A percentile compares a stretch with the other conserved stretches of the same genome.
phyloP scores from a whole-genome alignment of 1,140 invertebrate genomes.

The Drosophila mayri region DNA sequence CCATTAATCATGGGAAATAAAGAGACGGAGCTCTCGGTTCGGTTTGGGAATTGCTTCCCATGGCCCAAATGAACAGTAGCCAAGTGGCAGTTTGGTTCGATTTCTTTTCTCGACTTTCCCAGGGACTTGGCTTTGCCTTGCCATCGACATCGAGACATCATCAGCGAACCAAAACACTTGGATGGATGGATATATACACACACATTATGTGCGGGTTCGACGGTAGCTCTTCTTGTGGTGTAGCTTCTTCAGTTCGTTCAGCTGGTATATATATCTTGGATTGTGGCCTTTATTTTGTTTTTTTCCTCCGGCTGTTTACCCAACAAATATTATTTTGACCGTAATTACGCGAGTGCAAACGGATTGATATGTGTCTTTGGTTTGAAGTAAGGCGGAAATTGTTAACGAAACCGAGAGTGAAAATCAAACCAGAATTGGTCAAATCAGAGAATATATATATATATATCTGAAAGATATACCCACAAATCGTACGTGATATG shows the following conservation, averaged over 20 bases:
- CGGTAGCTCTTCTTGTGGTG: slow-evolving; percentile 46
- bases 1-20: slow-evolving; percentile 44
- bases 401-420: slow-evolving; percentile 23
- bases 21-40: background rate
- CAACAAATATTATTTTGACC: slow-evolving; percentile 84
- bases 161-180: slow-evolving; percentile 47
- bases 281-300: slow-evolving; percentile 66
- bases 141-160: slow-evolving; percentile 16
- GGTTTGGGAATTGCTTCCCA: slow-evolving; percentile 56
- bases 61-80: slow-evolving; percentile 79
- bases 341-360: slow-evolving; percentile 70
- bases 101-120: slow-evolving; percentile 34
- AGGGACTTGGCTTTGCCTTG: background rate
- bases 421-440: slow-evolving; percentile 48
- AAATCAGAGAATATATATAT: slow-evolving; percentile 1
- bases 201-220: slow-evolving; percentile 30
- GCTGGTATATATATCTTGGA: background rate
- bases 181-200: background rate
- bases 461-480: background rate
- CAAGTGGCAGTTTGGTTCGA: slow-evolving; percentile 43
- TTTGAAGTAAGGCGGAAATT: background rate
- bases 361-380: slow-evolving; percentile 11
- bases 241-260: slow-evolving; percentile 26
- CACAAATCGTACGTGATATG: slow-evolving; percentile 75
- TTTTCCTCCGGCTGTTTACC: slow-evolving; percentile 81